Base-by-base conservation (phyloP, 2,888 invertebrate species). In the Tetragonula carbonaria region DNA sequence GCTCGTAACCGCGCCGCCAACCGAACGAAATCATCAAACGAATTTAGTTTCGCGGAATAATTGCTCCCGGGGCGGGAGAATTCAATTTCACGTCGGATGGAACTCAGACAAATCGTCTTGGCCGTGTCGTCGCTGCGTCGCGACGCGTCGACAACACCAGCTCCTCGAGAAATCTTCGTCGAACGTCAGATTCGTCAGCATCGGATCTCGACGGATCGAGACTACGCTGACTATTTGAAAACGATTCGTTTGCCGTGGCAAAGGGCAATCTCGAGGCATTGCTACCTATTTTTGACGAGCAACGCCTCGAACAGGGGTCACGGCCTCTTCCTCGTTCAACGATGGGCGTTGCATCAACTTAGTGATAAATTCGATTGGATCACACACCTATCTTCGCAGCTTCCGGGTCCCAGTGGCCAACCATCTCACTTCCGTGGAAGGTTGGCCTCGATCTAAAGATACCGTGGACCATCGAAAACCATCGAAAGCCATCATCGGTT, bases 401-500 rank as follows among this genome's bases (percentile, higher is more conserved):
- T 93, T 94, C 93, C 93, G 93, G 92, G 93, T 93, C 88, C 89
- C 91, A 91, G 92, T 88, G 86, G 93, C 94, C 93, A 94, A 93
- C 89, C 90, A 92, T 93, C 91, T 28, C 28, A 28, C 28, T 28
- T 28, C 28, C 28, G 28, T 28, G 28, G 28, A 28, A 28, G 0
- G 2, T 28, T 28, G 28, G 28, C 28, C 28, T 91, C 90, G 86
- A 86, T 86, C 93, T 92, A 93, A 94, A 94, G 93, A 93, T 93
- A 94, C 85, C 89, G 87, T 76, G 75, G 74, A 71, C n/a, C 82
- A 85, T 88, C 77, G 85, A 71, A 86, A 75, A 73, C 51, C 67
- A 74, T 82, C 77, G 79, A 33, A 33, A 33, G 33, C 18, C 28
- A 5, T 87, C 86, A 92, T 93, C 82, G 90, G 88, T 91, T 91